phyloP scores from a whole-genome alignment of 53 echinoderm and acorn worm species.

The Holothuria scabra region DNA sequence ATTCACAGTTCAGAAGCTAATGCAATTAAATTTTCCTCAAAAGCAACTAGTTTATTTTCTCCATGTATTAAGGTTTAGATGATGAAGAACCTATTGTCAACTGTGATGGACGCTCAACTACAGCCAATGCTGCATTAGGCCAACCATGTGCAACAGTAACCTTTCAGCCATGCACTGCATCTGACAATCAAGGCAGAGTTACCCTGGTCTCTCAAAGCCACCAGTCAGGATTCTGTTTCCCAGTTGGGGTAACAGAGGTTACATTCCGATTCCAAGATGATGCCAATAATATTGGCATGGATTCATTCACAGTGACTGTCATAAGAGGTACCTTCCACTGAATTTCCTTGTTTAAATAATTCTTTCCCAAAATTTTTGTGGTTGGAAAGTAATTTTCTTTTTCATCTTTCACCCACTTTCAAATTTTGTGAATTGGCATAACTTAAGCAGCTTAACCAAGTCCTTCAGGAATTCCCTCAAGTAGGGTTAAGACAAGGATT shows the following conservation, averaged over 20 bases:
- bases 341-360: no score
- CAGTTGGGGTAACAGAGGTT: constrained; percentile 43
- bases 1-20: no score
- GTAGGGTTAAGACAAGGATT: no score
- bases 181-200: constrained; percentile 13
- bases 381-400: no score
- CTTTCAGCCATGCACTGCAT: constrained; percentile 1
- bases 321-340: background rate
- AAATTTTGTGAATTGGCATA: no score
- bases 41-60: no score
- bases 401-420: no score
- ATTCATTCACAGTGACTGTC: constrained; percentile 54
- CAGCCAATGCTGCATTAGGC: background rate
- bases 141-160: background rate
- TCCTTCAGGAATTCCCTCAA: no score
- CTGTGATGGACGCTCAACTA: background rate
- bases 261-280: constrained; percentile 54
- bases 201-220: background rate
- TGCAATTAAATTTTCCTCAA: no score
- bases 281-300: constrained; percentile 43
- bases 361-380: no score
- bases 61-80: background rate
- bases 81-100: background rate
- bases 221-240: constrained; percentile 45
- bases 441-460: no score